These are phyloP conservation scores for Cyclophora punctaria DNA, from an alignment of 2,888 invertebrate genomes.

Conservation along the genomic window DNA sequence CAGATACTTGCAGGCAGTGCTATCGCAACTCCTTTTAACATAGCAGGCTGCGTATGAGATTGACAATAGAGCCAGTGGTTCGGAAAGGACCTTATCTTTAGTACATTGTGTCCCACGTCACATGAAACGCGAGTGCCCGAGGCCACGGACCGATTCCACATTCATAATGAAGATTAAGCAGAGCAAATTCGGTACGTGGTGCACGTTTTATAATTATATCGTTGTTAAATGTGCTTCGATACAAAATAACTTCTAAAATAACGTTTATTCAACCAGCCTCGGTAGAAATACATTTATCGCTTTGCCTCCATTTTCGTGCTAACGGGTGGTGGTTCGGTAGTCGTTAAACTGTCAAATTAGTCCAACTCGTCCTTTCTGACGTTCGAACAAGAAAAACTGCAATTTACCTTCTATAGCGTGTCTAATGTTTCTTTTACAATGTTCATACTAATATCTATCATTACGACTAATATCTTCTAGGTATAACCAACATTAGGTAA, in stretches of 20 bases:
- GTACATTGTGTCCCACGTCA: constrained; percentile 69
- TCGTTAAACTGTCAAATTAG: constrained; percentile 58
- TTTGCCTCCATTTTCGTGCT: constrained; percentile 33
- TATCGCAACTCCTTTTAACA: constrained; percentile 49
- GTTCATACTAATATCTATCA: constrained; percentile 19
- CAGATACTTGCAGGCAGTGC: constrained; percentile 34
- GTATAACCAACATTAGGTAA: too few species aligned
- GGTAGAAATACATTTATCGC: constrained; percentile 28
- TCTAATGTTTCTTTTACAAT: constrained; percentile 51
- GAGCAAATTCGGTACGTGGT: constrained; percentile 32
- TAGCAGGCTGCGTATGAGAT: constrained; percentile 61
- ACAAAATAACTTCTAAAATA: constrained; percentile 27
- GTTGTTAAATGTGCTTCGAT: constrained; percentile 25
- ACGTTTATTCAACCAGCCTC: constrained; percentile 25
- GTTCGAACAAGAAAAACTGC: constrained; percentile 51
- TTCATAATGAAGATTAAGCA: constrained; percentile 59
- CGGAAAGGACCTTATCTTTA: constrained; percentile 71
- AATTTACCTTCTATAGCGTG: constrained; percentile 46
- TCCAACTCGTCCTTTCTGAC: constrained; percentile 42
- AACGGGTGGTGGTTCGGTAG: constrained; percentile 32
- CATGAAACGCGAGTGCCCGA: constrained; percentile 58
- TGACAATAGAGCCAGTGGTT: constrained; percentile 67
- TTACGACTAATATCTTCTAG: too few species aligned
- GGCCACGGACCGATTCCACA: constrained; percentile 58
- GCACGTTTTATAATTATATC: constrained; percentile 24